These are phyloP conservation scores for Xestobium rufovillosum DNA, from an alignment of 2,888 invertebrate species.

Conservation along the genomic window DNA sequence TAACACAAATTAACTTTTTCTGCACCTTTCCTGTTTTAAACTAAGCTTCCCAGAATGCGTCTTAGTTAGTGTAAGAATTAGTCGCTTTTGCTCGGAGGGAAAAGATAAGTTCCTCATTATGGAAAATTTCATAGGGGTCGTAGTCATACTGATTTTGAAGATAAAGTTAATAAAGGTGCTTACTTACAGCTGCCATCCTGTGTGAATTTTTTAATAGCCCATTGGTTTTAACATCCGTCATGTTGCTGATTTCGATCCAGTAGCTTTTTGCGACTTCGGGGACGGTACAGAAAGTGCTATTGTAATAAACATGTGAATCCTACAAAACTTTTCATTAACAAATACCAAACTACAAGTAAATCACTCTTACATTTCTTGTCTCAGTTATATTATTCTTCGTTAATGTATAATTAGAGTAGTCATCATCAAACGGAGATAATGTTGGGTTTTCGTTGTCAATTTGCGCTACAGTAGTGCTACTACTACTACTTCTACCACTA, in stretches of 20 bases:
- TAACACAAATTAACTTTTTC: too few relatives aligned
- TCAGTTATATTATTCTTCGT: conserved; percentile 45
- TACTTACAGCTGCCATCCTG: conserved; percentile 73
- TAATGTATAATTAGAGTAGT: conserved; percentile 39
- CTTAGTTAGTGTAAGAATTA: too few relatives aligned
- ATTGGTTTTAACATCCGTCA: conserved; percentile 55
- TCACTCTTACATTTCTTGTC: conserved; percentile 31
- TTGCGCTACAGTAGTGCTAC: too few relatives aligned
- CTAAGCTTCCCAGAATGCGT: too few relatives aligned
- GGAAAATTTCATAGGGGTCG: too few relatives aligned
- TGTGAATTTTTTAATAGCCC: conserved; percentile 72
- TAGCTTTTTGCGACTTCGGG: conserved; percentile 51
- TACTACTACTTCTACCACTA: too few relatives aligned
- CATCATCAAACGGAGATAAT: conserved; percentile 34
- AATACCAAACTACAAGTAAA: conserved; percentile 1
- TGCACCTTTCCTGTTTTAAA: too few relatives aligned
- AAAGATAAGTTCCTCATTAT: too few relatives aligned
- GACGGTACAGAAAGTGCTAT: conserved; percentile 62
- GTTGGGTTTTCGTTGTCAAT: conserved; percentile 35
- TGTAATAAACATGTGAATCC: conserved; percentile 75
- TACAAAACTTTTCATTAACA: conserved; percentile 33
- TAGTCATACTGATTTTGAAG: too few relatives aligned
- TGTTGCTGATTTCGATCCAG: conserved; percentile 63
- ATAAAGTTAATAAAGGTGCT: conserved; percentile 5
- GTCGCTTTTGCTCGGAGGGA: too few relatives aligned